A percentile compares a stretch with the other conserved stretches of the same genome.
These are phyloP conservation scores for Drosophila obscura DNA, from an alignment of 1,140 invertebrate species.

Conservation along the genomic window DNA sequence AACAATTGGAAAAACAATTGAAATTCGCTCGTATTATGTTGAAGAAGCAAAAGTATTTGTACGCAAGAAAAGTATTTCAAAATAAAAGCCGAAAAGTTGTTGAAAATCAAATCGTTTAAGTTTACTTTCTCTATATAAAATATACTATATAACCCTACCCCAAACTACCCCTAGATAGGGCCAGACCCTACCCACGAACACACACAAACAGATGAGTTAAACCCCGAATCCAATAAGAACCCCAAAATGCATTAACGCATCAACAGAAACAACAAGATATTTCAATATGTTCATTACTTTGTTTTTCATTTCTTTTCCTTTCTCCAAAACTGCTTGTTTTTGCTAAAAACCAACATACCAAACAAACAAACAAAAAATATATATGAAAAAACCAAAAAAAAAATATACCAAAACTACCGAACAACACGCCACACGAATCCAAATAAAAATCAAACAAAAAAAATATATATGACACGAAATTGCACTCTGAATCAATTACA, in stretches of 20 bases:
- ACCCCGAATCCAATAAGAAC: slow-evolving; percentile 20
- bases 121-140: slow-evolving; percentile 58
- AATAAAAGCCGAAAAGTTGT: slow-evolving; percentile 74
- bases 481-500: slow-evolving; percentile 26
- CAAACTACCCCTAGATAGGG: slow-evolving; percentile 23
- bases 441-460: slow-evolving; percentile 42
- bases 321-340: slow-evolving; percentile 81
- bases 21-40: slow-evolving; percentile 53
- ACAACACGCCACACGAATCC: slow-evolving; percentile 63
- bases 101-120: slow-evolving; percentile 61
- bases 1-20: slow-evolving; percentile 34
- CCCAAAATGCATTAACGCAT: slow-evolving; percentile 60
- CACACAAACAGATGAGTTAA: neutral
- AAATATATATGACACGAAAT: slow-evolving; percentile 38
- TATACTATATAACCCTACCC: slow-evolving; percentile 3
- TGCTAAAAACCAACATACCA: slow-evolving; percentile 72
- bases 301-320: slow-evolving; percentile 81
- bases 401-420: slow-evolving; percentile 39
- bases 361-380: slow-evolving; percentile 37
- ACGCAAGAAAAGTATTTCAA: slow-evolving; percentile 62
- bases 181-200: too few relatives aligned
- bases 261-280: slow-evolving; percentile 63
- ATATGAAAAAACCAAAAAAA: slow-evolving; percentile 35
- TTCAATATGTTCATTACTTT: slow-evolving; percentile 81
- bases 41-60: slow-evolving; percentile 66